phyloP scores from a whole-genome alignment of 2,888 invertebrate genomes.

The Rhingia rostrata region DNA sequence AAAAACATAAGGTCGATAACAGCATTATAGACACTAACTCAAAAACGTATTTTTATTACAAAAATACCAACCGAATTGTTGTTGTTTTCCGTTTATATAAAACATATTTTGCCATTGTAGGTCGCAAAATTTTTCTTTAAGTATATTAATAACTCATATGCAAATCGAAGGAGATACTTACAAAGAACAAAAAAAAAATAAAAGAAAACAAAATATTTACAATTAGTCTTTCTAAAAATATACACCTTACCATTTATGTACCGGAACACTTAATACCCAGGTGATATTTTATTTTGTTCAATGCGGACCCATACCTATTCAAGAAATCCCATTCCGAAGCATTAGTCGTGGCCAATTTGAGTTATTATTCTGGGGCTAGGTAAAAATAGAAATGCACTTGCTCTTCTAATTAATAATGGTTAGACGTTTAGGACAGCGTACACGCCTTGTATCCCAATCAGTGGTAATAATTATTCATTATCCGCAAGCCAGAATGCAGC shows the following conservation, averaged over 20 bases:
- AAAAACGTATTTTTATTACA: too few relatives aligned
- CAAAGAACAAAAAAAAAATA: not conserved
- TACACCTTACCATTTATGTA: conserved; percentile 66
- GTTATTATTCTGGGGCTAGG: conserved; percentile 40
- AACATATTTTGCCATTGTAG: not conserved
- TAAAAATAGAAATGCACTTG: conserved; percentile 69
- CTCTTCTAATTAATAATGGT: conserved; percentile 69
- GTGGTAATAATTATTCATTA: conserved; percentile 52
- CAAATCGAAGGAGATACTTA: conserved; percentile 22
- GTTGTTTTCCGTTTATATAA: not conserved
- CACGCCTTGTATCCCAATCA: conserved; percentile 32
- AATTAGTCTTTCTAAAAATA: conserved; percentile 55
- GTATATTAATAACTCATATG: conserved; percentile 15
- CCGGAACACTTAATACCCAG: conserved; percentile 70
- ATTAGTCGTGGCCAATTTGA: conserved; percentile 52
- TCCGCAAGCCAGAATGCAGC: not conserved
- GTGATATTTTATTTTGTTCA: conserved; percentile 53
- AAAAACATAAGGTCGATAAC: too few relatives aligned
- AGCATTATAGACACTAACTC: too few relatives aligned
- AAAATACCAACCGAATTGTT: too few relatives aligned
- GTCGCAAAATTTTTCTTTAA: not conserved
- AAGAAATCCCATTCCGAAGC: conserved; percentile 5
- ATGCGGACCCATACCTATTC: not conserved
- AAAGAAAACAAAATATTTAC: conserved; percentile 36
- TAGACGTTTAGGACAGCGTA: conserved; percentile 62